These are phyloP conservation scores for Copidosoma aretas DNA, from an alignment of 2,888 invertebrate species.

Conservation along the genomic window DNA sequence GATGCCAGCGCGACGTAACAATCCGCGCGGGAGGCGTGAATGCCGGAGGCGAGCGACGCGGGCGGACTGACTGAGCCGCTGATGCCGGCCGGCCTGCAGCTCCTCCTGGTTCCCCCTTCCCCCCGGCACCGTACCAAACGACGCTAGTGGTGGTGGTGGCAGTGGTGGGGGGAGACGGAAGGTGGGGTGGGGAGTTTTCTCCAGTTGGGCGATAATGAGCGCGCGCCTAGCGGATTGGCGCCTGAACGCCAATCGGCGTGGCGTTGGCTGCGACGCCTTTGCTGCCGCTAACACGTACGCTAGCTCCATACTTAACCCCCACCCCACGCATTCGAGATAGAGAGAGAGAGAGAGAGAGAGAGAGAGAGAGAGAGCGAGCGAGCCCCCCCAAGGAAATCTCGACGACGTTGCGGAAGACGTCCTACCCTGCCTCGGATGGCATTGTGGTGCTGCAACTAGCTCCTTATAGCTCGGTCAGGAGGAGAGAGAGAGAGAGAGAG, in stretches of 20 bases:
- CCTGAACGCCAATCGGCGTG: slow-evolving; percentile 62
- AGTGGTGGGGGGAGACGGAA: slow-evolving; percentile 51
- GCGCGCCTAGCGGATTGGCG: slow-evolving; percentile 61
- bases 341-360: too few species aligned
- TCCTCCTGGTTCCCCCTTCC: slow-evolving; percentile 43
- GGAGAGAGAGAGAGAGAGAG: too few species aligned
- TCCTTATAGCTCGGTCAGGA: slow-evolving; percentile 1
- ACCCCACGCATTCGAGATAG: too few species aligned
- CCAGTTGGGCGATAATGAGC: slow-evolving; percentile 59
- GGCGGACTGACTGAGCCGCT: too few species aligned
- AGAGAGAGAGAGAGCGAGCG: too few species aligned
- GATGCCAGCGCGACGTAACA: slow-evolving; percentile 19
- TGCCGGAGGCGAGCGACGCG: slow-evolving; percentile 56
- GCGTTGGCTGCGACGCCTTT: slow-evolving; percentile 64
- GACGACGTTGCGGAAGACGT: background rate
- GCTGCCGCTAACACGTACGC: slow-evolving; percentile 57
- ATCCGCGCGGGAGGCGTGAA: slow-evolving; percentile 61
- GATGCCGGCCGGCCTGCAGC: background rate
- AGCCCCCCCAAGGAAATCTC: slow-evolving; percentile 5
- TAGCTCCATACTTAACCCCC: slow-evolving; percentile 17
- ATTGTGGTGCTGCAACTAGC: background rate
- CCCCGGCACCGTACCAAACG: background rate
- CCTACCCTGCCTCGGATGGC: background rate
- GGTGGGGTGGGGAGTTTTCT: slow-evolving; percentile 51
- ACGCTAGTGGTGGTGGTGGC: background rate